Conservation (phyloP, 1,140 invertebrate genomes). For the Andricus grossulariae region DNA sequence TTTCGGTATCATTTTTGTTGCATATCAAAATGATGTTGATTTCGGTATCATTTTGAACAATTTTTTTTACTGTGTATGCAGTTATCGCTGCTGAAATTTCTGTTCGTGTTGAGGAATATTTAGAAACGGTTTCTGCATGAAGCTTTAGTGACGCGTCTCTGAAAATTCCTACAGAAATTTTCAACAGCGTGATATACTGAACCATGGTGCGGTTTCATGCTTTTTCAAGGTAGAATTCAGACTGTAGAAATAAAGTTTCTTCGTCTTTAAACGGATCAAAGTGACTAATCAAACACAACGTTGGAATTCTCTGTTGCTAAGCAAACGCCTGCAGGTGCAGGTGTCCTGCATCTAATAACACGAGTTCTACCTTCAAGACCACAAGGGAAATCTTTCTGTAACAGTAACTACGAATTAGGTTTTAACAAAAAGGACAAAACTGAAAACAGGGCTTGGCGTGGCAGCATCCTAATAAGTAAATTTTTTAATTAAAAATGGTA, state of each 20-base stretch:
- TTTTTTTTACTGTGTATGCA: no score
- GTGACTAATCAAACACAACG: slow-evolving; percentile 10
- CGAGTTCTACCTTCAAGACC: slow-evolving; percentile 8
- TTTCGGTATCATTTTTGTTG: no score
- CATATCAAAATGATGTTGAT: no score
- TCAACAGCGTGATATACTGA: not conserved
- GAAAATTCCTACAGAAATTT: not conserved
- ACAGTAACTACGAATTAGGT: slow-evolving; percentile 16
- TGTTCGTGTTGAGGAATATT: no score
- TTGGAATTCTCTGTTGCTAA: slow-evolving; percentile 5
- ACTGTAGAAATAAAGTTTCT: slow-evolving; percentile 14
- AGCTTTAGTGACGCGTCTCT: not conserved
- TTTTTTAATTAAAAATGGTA: not conserved
- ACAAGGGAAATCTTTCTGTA: slow-evolving; percentile 36
- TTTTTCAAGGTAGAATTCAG: not conserved
- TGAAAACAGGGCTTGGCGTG: not conserved
- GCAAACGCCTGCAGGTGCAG: slow-evolving; percentile 7
- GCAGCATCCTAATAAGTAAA: not conserved
- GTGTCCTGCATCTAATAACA: slow-evolving; percentile 25
- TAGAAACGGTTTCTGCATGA: no score
- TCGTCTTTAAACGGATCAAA: slow-evolving; percentile 13
- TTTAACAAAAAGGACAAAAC: not conserved
- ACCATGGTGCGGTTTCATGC: not conserved
- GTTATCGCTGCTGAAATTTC: no score
- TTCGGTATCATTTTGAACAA: no score